phyloP scores from a whole-genome alignment of 2,113 vertebrate genomes.

The Nicator chloris region DNA sequence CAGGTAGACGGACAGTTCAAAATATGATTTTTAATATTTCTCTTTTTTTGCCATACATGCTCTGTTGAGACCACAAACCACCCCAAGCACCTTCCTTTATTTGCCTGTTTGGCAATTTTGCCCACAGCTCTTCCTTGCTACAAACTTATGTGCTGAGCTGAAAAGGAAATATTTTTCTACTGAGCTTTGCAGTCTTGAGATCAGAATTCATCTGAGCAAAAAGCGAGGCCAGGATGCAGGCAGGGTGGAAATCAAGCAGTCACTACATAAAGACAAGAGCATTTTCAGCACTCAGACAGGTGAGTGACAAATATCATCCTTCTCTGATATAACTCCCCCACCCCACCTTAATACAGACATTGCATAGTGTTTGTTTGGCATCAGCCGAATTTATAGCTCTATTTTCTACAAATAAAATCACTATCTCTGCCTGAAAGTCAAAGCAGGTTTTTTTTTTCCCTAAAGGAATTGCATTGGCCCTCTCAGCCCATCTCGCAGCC shows the following conservation, averaged over 20 bases:
- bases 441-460: background rate
- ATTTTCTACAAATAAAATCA: constrained; percentile 16
- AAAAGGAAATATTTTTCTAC: background rate
- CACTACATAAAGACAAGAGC: background rate
- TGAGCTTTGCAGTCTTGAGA: background rate
- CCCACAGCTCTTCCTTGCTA: background rate
- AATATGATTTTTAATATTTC: background rate
- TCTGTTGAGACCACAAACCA: background rate
- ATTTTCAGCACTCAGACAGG: background rate
- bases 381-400: constrained; percentile 3
- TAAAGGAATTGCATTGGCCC: background rate
- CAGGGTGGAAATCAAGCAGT: background rate
- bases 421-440: background rate
- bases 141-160: background rate
- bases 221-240: background rate
- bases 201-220: background rate
- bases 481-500: background rate
- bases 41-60: background rate
- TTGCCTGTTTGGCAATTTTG: background rate
- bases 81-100: background rate
- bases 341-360: background rate
- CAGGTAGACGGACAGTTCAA: background rate
- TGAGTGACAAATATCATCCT: constrained; percentile 15
- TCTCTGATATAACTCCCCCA: background rate
- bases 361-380: background rate